Evolutionary conservation across 2,113 vertebrate genomes (phyloP), one percentile per base, ranked within the genome.

Genomic region (Rhombomys opimus): DNA sequence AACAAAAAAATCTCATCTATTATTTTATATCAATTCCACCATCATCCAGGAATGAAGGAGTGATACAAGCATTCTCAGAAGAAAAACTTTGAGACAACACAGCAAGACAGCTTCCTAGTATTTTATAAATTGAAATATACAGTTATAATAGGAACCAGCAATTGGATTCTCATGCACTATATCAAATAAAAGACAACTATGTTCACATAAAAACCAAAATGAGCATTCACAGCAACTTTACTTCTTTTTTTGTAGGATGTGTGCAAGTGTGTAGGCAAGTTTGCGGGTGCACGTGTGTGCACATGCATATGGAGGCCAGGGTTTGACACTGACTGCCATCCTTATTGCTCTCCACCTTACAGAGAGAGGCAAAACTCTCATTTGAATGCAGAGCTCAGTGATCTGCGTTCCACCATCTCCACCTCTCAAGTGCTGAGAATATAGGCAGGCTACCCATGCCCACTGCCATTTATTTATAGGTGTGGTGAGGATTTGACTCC

Each of bases 61-160:
- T 87, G 94, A 96, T 72, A 87, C 52, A 77, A 15, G 23, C 46
- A 91, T 87, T 73, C 11, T n/a, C 41, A 95, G 35, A 94, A 94
- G 14, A 46, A 72, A 96, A 85, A 86, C 8, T 67, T 84, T 27
- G 59, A 87, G 68, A 54, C 18, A 81, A 81, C 5, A 82, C 35
- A 59, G 52, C 20, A 89, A 92, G 91, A 91, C 12, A 54, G 54
- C 27, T 96, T 35, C 15, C 4, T 77, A 90, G 59, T 73, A 87
- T 92, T 90, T 92, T 92, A 73, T 52, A 86, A 87, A 96, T 78
- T 14, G 75, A 92, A 95, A n/a, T 13, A 87, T 86, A 82, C 25
- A 38, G 57, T 90, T 84, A 78, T 15, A 46, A 61, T 27, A 59
- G 52, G 50, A 84, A 38, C 11, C 61, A 92, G 68, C 14, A 92